A percentile compares a stretch with the other conserved stretches of the same genome.
Conservation (phyloP, 2,113 vertebrate species). For the Halcyon senegalensis region DNA sequence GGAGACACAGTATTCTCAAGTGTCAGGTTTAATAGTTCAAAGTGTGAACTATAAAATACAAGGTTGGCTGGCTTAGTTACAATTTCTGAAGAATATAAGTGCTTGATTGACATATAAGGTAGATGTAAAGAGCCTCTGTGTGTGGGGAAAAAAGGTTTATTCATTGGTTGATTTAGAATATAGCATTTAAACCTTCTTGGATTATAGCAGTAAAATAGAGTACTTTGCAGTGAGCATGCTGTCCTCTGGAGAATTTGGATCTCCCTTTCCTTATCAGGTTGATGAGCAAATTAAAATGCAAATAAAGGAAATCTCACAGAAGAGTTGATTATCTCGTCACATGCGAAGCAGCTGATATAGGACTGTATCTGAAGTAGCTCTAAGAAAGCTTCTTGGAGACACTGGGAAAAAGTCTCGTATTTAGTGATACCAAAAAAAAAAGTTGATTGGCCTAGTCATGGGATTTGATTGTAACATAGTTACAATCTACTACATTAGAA, state of each 20-base stretch:
- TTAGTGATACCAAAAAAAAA: neutral
- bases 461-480: neutral
- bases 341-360: neutral
- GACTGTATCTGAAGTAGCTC: neutral
- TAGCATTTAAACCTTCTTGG: neutral
- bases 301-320: constrained; percentile 2
- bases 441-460: neutral
- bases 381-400: neutral
- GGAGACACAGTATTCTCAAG: neutral
- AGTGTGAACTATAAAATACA: neutral
- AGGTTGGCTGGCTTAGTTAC: neutral
- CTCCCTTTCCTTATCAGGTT: neutral
- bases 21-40: neutral
- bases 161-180: neutral
- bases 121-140: neutral
- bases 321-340: constrained; percentile 12
- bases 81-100: neutral
- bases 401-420: neutral
- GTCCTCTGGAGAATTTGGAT: neutral
- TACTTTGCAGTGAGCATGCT: neutral
- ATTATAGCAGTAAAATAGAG: neutral
- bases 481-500: neutral
- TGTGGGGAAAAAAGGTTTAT: neutral
- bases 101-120: neutral
- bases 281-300: constrained; percentile 41